Conservation (phyloP, 2,113 vertebrate species). For the Ibidorhyncha struthersii region DNA sequence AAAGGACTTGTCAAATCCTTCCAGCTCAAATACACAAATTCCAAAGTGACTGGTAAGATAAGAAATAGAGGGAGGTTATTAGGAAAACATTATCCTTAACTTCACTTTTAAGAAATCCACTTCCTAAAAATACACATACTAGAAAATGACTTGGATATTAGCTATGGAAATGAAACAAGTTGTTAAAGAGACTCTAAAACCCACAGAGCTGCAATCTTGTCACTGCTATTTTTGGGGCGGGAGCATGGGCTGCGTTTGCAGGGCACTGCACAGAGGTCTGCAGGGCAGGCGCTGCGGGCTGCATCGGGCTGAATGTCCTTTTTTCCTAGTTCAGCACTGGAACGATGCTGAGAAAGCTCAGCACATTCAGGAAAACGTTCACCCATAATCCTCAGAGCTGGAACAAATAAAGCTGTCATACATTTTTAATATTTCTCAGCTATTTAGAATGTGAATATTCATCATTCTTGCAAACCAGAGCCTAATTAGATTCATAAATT, state of each 20-base stretch:
- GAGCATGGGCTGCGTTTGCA: not conserved
- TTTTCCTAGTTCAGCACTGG: not conserved
- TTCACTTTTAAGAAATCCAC: not conserved
- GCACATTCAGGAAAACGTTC: not conserved
- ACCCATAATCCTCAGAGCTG: not conserved
- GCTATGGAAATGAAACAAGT: not conserved
- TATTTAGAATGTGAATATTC: conserved; percentile 42
- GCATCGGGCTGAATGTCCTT: not conserved
- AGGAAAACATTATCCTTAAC: not conserved
- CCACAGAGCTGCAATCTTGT: not conserved
- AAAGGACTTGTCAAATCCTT: not conserved
- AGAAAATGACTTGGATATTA: not conserved
- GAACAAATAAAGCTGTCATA: conserved; percentile 19
- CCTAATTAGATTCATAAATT: conserved; percentile 45
- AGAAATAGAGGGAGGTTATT: not conserved
- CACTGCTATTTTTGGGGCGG: not conserved
- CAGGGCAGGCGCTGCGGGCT: not conserved
- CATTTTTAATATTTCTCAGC: conserved; percentile 16
- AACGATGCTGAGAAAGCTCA: not conserved
- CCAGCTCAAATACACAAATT: not conserved
- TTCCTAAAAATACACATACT: not conserved
- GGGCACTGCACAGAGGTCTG: not conserved
- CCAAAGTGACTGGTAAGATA: not conserved
- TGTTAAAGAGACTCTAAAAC: not conserved
- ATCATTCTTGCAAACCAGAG: conserved; percentile 36